phyloP scores from a whole-genome alignment of 1,140 invertebrate species.

The Neomicropteryx cornuta region DNA sequence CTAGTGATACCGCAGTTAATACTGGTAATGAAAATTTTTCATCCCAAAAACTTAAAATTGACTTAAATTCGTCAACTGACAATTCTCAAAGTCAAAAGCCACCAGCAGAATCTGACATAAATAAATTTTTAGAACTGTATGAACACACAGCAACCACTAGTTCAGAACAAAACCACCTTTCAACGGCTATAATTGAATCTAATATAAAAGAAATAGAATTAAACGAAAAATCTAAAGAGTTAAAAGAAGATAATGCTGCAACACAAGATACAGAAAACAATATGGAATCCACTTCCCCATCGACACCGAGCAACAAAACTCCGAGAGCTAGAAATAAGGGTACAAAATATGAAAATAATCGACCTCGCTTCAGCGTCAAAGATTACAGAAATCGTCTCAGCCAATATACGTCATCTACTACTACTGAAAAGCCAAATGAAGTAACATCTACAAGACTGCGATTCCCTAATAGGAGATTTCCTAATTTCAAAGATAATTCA shows the following conservation, averaged over 20 bases:
- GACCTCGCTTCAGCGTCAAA: conserved; percentile 48
- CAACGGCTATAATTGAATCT: too few relatives aligned
- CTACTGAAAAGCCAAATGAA: conserved; percentile 32
- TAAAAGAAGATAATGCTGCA: conserved; percentile 1
- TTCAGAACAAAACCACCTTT: too few relatives aligned
- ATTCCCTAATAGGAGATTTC: conserved; percentile 30
- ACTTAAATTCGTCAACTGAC: too few relatives aligned
- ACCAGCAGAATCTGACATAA: too few relatives aligned
- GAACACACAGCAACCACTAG: too few relatives aligned
- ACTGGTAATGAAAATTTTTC: conserved; percentile 12
- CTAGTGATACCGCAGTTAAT: conserved; percentile 33
- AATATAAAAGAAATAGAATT: conserved; percentile 1
- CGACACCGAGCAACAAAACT: conserved; percentile 20
- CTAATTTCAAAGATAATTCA: conserved; percentile 22
- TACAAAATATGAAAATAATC: conserved; percentile 29
- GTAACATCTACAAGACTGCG: conserved; percentile 25
- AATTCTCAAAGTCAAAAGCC: too few relatives aligned
- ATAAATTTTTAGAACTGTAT: too few relatives aligned
- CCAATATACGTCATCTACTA: conserved; percentile 35
- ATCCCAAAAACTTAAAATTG: conserved; percentile 8
- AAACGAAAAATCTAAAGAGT: conserved; percentile 2
- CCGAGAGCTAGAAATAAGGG: conserved; percentile 20
- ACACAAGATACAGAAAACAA: conserved; percentile 1
- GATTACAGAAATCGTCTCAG: conserved; percentile 42
- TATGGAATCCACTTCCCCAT: conserved; percentile 16